Percentiles rank a stretch among this genome's conserved stretches.
These are phyloP conservation scores for Phyllostomus hastatus DNA, from an alignment of 2,113 vertebrate genomes.

Conservation along the genomic window DNA sequence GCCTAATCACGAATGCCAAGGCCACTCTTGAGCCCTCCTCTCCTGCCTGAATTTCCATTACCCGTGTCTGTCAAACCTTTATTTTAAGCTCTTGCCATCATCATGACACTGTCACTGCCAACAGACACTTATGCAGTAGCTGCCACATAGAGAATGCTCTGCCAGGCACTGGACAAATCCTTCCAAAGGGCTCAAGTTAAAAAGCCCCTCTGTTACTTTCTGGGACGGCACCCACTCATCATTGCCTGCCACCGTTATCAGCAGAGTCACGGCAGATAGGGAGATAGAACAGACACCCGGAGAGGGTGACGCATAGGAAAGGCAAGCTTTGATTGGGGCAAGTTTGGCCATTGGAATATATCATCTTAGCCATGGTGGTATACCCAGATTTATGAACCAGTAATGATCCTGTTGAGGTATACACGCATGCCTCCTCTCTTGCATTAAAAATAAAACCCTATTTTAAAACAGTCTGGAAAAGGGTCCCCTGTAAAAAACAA, in stretches of 20 bases:
- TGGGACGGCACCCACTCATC: neutral
- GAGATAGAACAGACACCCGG: neutral
- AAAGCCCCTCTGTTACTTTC: neutral
- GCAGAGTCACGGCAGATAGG: neutral
- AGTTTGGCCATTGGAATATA: neutral
- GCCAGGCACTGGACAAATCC: neutral
- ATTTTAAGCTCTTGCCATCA: conserved; percentile 41
- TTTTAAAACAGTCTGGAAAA: neutral
- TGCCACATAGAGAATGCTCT: neutral
- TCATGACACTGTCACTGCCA: neutral
- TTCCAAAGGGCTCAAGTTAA: neutral
- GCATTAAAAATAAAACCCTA: neutral
- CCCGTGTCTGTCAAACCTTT: neutral
- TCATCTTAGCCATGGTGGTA: too few relatives aligned
- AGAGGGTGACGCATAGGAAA: neutral
- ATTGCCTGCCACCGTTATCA: neutral
- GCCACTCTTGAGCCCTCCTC: neutral
- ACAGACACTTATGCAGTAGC: neutral
- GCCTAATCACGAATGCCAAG: neutral
- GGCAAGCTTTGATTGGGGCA: neutral
- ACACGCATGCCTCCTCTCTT: neutral
- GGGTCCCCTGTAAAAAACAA: neutral
- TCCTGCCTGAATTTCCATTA: neutral
- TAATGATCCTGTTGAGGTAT: neutral
- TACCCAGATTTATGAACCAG: neutral